Evolutionary conservation across 1,140 invertebrate genomes (phyloP), one percentile per base, ranked within the genome.

Genomic region (Neocloeon triangulifer): DNA sequence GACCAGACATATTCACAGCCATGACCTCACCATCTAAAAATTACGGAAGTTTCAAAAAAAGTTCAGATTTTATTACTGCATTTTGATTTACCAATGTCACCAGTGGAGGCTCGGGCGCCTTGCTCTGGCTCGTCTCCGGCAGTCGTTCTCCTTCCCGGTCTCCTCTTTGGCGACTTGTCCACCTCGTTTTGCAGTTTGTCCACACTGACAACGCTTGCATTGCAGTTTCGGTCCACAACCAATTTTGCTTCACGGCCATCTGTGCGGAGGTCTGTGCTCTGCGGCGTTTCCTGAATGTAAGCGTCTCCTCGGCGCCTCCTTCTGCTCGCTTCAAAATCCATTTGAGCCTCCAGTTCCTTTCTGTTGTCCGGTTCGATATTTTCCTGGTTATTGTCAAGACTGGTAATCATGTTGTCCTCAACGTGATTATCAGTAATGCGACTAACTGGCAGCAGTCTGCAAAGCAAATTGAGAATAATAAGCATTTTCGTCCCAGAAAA

Each of bases 361-460:
- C 65, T 66, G 39, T 69, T 64, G 38, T 73, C 69, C 13, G 67
- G 67, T 3, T 66, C 67, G 36, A 73, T 68, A 42, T 76, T 76
- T 43, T 75, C 71, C 48, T 75, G 71, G 42, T 75, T 77, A 43
- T 75, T 69, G 33, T 61, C 57, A 20, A 52, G 42, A 34, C 43
- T 51, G 15, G 49, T 50, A 38, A 56, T 45, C 18, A 58, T 49
- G 28, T 54, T 54, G 37, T 56, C 53, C 34, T 56, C 55, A 16
- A 50, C 32, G 13, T 59, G 38, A 48, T 59, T 55, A 47, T 68
- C 47, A 38, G 61, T 52, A 39, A 56, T 50, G 18, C 46, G 52
- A 55, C 45, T 41, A 57, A 52, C 49, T 56, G 46, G 51, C 50
- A 43, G 55, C 61, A 33, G 56, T 43, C n/a, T n/a, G n/a, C n/a